Evolutionary conservation across 2,797 vertebrate species (phyloP).

Genomic region (Tokudaia tokunoshimensis): DNA sequence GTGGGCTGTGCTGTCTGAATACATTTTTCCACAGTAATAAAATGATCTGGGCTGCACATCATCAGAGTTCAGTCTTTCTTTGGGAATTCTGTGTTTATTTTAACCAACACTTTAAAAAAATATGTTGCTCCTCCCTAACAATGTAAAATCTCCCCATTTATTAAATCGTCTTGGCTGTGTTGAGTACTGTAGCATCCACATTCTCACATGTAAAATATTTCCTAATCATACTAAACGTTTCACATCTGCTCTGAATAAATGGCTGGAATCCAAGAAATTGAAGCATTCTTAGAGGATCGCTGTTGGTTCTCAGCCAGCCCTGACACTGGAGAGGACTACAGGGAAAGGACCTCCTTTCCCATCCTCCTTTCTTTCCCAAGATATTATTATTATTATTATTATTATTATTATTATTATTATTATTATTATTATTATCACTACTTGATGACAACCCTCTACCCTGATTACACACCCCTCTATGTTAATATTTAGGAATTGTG

Average conservation of each 20-base stretch:
- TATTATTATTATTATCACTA: slow-evolving; percentile 44
- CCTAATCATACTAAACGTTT: slow-evolving; percentile 79
- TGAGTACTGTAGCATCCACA: slow-evolving; percentile 77
- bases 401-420: slow-evolving; percentile 38
- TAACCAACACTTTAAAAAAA: slow-evolving; percentile 80
- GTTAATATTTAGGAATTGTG: slow-evolving; percentile 81
- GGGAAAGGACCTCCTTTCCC: slow-evolving; percentile 37
- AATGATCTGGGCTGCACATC: slow-evolving; percentile 76
- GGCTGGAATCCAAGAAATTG: slow-evolving; percentile 77
- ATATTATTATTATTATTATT: not conserved
- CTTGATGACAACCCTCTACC: slow-evolving; percentile 74
- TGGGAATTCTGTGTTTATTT: slow-evolving; percentile 84
- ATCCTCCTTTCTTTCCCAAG: slow-evolving; percentile 26
- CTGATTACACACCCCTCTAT: slow-evolving; percentile 67
- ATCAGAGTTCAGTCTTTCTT: slow-evolving; percentile 72
- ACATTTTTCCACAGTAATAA: slow-evolving; percentile 82
- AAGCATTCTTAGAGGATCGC: slow-evolving; percentile 75
- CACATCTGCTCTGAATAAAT: slow-evolving; percentile 83
- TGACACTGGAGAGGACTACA: slow-evolving; percentile 68
- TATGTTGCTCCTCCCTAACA: slow-evolving; percentile 83
- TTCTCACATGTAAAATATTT: slow-evolving; percentile 84
- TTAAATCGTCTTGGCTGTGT: slow-evolving; percentile 81
- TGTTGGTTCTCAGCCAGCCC: slow-evolving; percentile 75
- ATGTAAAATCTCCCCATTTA: slow-evolving; percentile 83
- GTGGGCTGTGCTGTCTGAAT: slow-evolving; percentile 59